These are phyloP conservation scores for Syritta pipiens DNA, from an alignment of 2,888 invertebrate genomes.

Conservation along the genomic window DNA sequence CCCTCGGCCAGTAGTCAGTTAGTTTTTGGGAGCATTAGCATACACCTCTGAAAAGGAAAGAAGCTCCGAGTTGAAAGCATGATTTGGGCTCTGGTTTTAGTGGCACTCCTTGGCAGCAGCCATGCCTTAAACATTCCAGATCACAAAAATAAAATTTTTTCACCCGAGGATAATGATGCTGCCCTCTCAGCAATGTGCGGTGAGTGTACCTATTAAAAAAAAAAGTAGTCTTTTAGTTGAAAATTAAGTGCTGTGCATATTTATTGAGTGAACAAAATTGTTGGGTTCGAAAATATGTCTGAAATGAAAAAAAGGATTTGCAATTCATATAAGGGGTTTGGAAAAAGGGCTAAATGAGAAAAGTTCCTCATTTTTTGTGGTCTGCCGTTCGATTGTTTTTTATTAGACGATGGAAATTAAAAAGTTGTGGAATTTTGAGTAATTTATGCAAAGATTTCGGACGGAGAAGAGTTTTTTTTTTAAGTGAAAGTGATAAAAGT, in stretches of 20 bases:
- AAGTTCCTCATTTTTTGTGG: slow-evolving; percentile 2
- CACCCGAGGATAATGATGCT: slow-evolving; percentile 70
- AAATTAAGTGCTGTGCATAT: neutral
- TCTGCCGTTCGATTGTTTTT: neutral
- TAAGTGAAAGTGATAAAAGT: neutral
- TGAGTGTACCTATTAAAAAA: slow-evolving; percentile 46
- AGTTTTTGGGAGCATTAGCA: neutral
- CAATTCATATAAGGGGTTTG: slow-evolving; percentile 8
- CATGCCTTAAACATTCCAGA: slow-evolving; percentile 71
- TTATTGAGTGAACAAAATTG: neutral
- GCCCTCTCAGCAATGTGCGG: slow-evolving; percentile 72
- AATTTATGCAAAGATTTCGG: neutral
- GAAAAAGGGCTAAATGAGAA: slow-evolving; percentile 4
- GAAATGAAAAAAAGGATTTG: neutral
- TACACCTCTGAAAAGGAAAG: neutral
- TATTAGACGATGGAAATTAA: neutral
- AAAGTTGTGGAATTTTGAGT: slow-evolving; percentile 7
- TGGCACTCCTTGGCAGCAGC: slow-evolving; percentile 48
- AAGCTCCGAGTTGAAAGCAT: slow-evolving; percentile 14
- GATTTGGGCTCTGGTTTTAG: slow-evolving; percentile 53
- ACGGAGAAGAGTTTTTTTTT: neutral
- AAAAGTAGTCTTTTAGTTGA: too few relatives aligned
- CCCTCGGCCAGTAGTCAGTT: neutral
- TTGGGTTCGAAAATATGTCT: neutral
- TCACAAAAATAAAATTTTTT: neutral